Evolutionary conservation across 1,140 invertebrate species (phyloP), one percentile per base, ranked within the genome.

Genomic region (Acromyrmex charruanus): DNA sequence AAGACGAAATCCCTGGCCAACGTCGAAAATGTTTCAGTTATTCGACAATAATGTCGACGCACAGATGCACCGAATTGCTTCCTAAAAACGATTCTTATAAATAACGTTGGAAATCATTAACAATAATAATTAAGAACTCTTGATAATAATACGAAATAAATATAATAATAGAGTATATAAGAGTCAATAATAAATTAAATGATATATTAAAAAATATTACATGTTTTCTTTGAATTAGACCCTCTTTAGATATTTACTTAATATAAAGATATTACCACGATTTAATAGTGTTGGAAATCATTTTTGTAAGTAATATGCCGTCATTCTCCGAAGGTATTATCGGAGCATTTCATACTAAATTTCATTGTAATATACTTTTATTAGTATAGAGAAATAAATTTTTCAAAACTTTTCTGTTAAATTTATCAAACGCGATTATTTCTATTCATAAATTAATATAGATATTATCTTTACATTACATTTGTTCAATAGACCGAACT

Each of bases 1-100:
- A 92, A 85, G 77, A 87, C 87, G 89, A 80, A 86, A 90, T 79
- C 81, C 74, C 82, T 74, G 86, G 35, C 85, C 68, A 84, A 82
- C 6, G n/a, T 58, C 2, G 65, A 58, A 51, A 71, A 81, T 55
- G 65, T 55, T 69, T 39, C 77, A 18, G 12, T 55, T 71, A 71
- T 55, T 58, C 63, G 35, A n/a, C 31, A n/a, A 79, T 25, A 31
- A 31, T 49, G 25, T 49, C 28, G 72, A 16, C 1, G 7, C 55
- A 21, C 58, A 31, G 16, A 9, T 75, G 18, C 25, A 16, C 21
- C 55, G 7, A 49, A n/a, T 59, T 31, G 1, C 12, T 28, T 44
- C 18, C 9, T 3, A 51, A 14, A 72, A 74, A 28, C 10, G 7
- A 35, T 65, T 51, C 28, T 58, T 35, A 21, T 12, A 21, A 4